Base-by-base conservation (phyloP, 2,797 vertebrate genomes). In the Oreonectes daqikongensis region DNA sequence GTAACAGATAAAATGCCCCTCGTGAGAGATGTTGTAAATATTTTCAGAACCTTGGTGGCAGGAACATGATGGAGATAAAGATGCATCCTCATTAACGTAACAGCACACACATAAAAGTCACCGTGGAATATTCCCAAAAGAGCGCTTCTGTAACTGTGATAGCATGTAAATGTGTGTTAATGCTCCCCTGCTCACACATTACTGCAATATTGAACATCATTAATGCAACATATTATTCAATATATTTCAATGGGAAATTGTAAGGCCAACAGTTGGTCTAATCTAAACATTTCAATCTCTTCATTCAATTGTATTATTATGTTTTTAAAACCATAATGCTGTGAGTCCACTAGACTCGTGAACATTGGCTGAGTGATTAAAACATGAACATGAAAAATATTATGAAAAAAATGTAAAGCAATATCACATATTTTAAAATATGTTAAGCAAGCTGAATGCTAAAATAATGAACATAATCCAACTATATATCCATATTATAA, bases 21-120 rank as follows among this genome's bases (percentile, higher is more conserved):
- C 63, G 78, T 78, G 81, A 87, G 84, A 84, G 78, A 81, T 63
- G 84, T 80, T 81, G 87, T 90, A 89, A 91, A 92, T 93, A 91
- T 93, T 93, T 91, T 89, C 79, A 67, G 69, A 90, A 86, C 91
- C 91, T 92, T 92, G 92, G 88, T 86, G 85, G 76, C 85, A 74
- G 77, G 82, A 68, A 84, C 84, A 84, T 83, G 84, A 87, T 71
- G 83, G 65, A 60, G 83, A 18, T n/a, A 59, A 64, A 8, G 81
- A 75, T 83, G 85, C 84, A 86, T 83, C 91, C 88, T 90, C 88
- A 83, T 73, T 84, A 52, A 52, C 35, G 26, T 48, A 61, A 30
- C 44, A 79, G 28, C 12, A 73, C 72, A 75, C 69, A 77, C 70
- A 81, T 75, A 77, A 72, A 85, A 84, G 79, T 88, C 82, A 80